phyloP scores from a whole-genome alignment of 2,888 invertebrate genomes.

The Deladenus siricidicola region DNA sequence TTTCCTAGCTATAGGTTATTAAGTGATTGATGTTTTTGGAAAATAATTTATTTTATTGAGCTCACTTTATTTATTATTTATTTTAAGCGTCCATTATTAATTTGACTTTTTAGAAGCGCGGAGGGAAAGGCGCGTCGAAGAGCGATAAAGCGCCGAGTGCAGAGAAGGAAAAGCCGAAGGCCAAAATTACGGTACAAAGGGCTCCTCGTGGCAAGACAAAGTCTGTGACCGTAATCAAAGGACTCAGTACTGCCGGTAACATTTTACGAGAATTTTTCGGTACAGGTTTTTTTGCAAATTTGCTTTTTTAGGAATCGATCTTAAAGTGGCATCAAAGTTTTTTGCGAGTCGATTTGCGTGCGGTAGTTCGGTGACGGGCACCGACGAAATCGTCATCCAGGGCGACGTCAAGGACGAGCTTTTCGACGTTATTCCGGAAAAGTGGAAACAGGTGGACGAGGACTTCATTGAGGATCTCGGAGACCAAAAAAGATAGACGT shows the following conservation, averaged over 20 bases:
- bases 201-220: conserved; percentile 94
- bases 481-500: conserved; percentile 27
- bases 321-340: conserved; percentile 93
- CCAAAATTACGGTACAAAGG: conserved; percentile 55
- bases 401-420: conserved; percentile 71
- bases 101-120: conserved; percentile 35
- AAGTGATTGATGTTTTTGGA: too few species aligned
- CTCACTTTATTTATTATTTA: too few species aligned
- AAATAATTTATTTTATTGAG: too few species aligned
- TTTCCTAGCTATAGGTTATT: too few species aligned
- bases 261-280: too few species aligned
- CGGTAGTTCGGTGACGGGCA: conserved; percentile 92
- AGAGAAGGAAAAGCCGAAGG: conserved; percentile 63
- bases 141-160: conserved; percentile 55
- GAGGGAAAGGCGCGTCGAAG: conserved; percentile 32
- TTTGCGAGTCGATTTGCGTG: conserved; percentile 96
- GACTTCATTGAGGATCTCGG: conserved; percentile 34
- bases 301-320: conserved; percentile 72
- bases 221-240: conserved; percentile 92
- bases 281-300: not conserved
- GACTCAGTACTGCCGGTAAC: conserved; percentile 84
- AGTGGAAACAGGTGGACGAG: conserved; percentile 55
- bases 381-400: conserved; percentile 95
- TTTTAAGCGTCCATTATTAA: too few species aligned
- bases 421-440: conserved; percentile 92